Percentiles rank a stretch among this genome's conserved stretches.
Evolutionary conservation across 2,113 vertebrate genomes (phyloP).

Genomic region (Nothoprocta perdicaria): DNA sequence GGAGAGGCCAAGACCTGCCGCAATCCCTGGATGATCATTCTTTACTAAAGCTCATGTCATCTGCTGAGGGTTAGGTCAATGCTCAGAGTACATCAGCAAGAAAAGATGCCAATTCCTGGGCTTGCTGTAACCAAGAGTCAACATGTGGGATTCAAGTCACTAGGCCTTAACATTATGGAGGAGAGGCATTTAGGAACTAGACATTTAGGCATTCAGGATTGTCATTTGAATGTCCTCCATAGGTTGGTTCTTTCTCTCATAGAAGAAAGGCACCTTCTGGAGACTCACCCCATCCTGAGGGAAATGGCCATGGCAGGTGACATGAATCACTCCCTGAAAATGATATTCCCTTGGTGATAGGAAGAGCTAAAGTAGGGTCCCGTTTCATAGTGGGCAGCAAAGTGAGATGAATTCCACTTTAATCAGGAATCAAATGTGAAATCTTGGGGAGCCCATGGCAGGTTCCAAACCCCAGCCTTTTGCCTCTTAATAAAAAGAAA

Average conservation of each 20-base stretch:
- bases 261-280: neutral
- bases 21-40: accelerated
- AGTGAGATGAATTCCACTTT: neutral
- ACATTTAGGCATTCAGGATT: no score
- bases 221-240: neutral
- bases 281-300: neutral
- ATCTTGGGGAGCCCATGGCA: neutral
- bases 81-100: neutral
- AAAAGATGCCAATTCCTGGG: neutral
- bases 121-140: neutral
- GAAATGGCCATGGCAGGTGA: neutral
- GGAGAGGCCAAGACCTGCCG: neutral
- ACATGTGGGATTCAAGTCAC: accelerated
- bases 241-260: neutral
- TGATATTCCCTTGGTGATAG: neutral
- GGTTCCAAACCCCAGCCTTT: neutral
- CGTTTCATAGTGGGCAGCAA: neutral
- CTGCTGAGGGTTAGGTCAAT: neutral
- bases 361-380: neutral
- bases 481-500: neutral
- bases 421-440: neutral
- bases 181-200: neutral
- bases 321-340: neutral
- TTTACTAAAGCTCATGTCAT: neutral
- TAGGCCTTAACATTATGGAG: neutral